These are phyloP conservation scores for Ophonus ardosiacus DNA, from an alignment of 2,888 invertebrate genomes.

Conservation along the genomic window DNA sequence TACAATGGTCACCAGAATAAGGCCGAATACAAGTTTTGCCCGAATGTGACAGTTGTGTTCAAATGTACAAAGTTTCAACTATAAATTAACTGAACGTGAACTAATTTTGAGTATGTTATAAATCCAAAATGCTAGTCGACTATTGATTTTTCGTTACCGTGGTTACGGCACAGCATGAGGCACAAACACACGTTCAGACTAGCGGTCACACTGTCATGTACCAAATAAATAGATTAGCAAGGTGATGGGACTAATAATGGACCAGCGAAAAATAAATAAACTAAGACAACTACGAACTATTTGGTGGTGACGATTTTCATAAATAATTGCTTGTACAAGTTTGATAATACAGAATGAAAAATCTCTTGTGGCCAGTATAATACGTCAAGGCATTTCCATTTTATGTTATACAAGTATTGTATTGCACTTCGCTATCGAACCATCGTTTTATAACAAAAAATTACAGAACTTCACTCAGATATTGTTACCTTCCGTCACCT, in stretches of 20 bases:
- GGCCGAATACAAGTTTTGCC: not conserved
- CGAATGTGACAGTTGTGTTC: not conserved
- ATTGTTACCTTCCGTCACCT: no score
- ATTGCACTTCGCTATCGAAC: no score
- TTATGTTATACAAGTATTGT: no score
- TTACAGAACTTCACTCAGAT: no score
- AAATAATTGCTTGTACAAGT: no score
- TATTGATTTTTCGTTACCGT: constrained; percentile 12
- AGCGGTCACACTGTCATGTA: not conserved
- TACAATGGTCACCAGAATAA: no score
- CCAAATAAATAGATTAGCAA: not conserved
- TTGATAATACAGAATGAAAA: no score
- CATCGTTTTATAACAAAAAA: no score
- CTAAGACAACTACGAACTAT: no score
- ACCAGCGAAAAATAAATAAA: not conserved
- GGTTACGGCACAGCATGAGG: not conserved
- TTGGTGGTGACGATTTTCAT: no score
- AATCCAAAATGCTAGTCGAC: constrained; percentile 10
- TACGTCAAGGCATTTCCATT: no score
- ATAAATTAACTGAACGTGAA: not conserved
- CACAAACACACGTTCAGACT: not conserved
- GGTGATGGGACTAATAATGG: not conserved
- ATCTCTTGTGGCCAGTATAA: no score
- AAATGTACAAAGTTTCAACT: not conserved
- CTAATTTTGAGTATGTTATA: constrained; percentile 7